Evolutionary conservation across 2,888 invertebrate genomes (phyloP).

Genomic region (Drosophila gaucha): DNA sequence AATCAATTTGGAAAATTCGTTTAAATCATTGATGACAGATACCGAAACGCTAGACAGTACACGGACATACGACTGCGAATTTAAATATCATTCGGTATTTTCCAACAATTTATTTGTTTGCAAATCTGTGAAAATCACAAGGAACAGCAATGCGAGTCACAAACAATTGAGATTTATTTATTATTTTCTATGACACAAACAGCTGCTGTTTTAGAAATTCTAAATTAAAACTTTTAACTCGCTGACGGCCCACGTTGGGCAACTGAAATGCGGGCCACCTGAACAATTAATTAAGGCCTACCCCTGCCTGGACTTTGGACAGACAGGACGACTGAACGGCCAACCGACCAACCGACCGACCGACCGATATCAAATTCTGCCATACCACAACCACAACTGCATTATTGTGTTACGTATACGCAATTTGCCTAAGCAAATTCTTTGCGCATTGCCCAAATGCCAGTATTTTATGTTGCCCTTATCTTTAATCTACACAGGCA

Average conservation of each 20-base stretch:
- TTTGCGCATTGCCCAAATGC: slow-evolving; percentile 43
- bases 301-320: slow-evolving; percentile 15
- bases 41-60: slow-evolving; percentile 3
- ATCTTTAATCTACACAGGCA: slow-evolving; percentile 76
- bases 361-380: slow-evolving; percentile 56
- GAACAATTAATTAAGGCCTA: slow-evolving; percentile 60
- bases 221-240: slow-evolving; percentile 41
- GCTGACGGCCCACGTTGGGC: slow-evolving; percentile 6
- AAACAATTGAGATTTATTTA: slow-evolving; percentile 56
- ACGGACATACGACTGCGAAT: slow-evolving; percentile 1
- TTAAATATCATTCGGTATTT: slow-evolving; percentile 12
- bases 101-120: slow-evolving; percentile 40
- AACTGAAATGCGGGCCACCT: too few species aligned
- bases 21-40: slow-evolving; percentile 65
- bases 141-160: slow-evolving; percentile 9
- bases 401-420: slow-evolving; percentile 56
- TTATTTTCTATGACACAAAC: slow-evolving; percentile 38
- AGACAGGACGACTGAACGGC: slow-evolving; percentile 4
- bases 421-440: slow-evolving; percentile 56
- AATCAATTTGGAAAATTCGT: slow-evolving; percentile 53
- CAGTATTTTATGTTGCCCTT: slow-evolving; percentile 67
- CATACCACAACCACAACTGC: slow-evolving; percentile 42
- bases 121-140: slow-evolving; percentile 35
- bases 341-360: neutral
- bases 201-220: slow-evolving; percentile 40